These are phyloP conservation scores for Tuta absoluta DNA, from an alignment of 2,888 invertebrate species.

Conservation along the genomic window DNA sequence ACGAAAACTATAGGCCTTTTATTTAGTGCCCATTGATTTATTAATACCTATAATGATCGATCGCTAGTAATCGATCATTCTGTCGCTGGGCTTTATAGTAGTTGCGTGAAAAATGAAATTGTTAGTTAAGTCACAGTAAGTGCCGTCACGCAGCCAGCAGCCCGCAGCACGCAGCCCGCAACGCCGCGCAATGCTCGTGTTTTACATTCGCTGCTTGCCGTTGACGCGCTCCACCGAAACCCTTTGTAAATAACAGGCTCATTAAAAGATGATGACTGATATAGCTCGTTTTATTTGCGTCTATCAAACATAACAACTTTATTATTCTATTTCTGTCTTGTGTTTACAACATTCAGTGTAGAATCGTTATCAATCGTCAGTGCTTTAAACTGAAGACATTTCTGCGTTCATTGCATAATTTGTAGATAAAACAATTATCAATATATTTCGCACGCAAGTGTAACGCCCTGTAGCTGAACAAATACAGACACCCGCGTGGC, in stretches of 20 bases:
- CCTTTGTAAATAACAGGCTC: conserved; percentile 75
- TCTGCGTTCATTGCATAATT: conserved; percentile 1
- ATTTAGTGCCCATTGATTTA: conserved; percentile 6
- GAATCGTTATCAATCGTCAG: background rate
- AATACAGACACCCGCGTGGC: conserved; percentile 18
- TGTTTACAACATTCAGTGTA: background rate
- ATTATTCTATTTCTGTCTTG: conserved; percentile 23
- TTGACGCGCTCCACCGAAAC: conserved; percentile 75
- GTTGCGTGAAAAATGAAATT: background rate
- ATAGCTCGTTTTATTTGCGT: conserved; percentile 48
- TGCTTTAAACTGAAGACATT: background rate
- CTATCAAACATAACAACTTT: conserved; percentile 18
- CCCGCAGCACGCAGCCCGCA: conserved; percentile 18
- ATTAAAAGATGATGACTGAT: conserved; percentile 75
- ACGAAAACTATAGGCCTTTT: background rate
- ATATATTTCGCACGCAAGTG: conserved; percentile 13
- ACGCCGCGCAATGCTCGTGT: conserved; percentile 14
- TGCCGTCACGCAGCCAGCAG: conserved; percentile 13
- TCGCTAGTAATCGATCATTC: conserved; percentile 13
- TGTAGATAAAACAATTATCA: conserved; percentile 6
- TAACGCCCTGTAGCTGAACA: conserved; percentile 19
- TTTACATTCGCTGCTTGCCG: conserved; percentile 38
- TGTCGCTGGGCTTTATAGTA: background rate
- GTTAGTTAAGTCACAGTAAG: background rate
- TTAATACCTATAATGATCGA: conserved; percentile 8